Percentiles rank a stretch among this genome's conserved stretches.
Evolutionary conservation across 2,113 vertebrate genomes (phyloP).

Genomic region (Hydrochoerus hydrochaeris): DNA sequence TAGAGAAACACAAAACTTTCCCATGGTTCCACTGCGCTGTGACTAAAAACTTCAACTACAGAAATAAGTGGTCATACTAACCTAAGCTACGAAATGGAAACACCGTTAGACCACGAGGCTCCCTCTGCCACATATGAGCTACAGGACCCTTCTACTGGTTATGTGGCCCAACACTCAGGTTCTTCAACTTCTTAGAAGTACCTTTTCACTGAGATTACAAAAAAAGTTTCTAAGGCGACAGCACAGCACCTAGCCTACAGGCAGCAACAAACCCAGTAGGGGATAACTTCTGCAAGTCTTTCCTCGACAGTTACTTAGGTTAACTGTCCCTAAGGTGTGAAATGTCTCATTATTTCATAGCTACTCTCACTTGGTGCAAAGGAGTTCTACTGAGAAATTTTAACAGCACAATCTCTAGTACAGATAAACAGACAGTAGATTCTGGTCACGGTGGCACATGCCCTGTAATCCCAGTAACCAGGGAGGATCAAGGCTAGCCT

Average conservation of each 20-base stretch:
- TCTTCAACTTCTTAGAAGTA: neutral
- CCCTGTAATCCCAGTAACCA: neutral
- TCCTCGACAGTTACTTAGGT: neutral
- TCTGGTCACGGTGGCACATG: neutral
- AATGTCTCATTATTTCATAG: neutral
- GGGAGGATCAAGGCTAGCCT: neutral
- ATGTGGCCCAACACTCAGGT: slow-evolving; percentile 8
- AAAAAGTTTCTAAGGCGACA: neutral
- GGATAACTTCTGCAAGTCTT: neutral
- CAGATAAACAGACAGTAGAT: neutral
- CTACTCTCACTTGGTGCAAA: neutral
- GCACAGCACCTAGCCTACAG: neutral
- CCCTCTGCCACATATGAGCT: neutral
- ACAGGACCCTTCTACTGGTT: neutral
- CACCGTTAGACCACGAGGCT: neutral
- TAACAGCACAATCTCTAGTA: neutral
- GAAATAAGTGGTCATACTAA: neutral
- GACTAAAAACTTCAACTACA: neutral
- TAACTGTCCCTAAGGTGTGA: neutral
- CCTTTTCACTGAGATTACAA: neutral
- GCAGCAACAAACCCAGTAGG: neutral
- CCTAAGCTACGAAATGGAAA: neutral
- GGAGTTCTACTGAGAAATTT: neutral
- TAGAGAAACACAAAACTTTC: slow-evolving; percentile 20
- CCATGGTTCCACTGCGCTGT: neutral